Evolutionary conservation across 2,113 vertebrate species (phyloP), one percentile per base, ranked within the genome.

Genomic region (Candoia aspera): DNA sequence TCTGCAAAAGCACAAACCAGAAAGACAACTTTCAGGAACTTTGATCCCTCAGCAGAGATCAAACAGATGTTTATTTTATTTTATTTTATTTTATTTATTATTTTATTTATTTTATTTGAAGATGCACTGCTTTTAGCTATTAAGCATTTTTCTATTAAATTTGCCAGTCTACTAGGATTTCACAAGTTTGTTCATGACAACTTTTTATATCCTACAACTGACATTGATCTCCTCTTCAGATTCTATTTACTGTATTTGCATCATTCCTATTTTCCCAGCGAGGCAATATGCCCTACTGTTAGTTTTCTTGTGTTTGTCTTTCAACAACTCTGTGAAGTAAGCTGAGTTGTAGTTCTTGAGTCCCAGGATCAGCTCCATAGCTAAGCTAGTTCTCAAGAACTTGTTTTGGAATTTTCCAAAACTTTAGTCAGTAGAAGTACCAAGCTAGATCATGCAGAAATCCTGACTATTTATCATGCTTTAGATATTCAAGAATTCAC

Each of bases 1-100:
- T 11, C 60, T 88, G 73, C 37, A 64, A 90, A 91, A 94, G 8
- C 12, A 79, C 73, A 42, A 79, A 42, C 73, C 73, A 79, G 46
- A 84, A 94, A 0, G 24, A 88, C 64, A 94, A 91, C 46, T 62
- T 94, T 55, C 79, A 92, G 88, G 68, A 4, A 23, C 79, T 92
- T 84, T 59, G 68, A 9, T 29, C 49, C 60, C 84, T 87, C 54
- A 91, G 37, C 11, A 88, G 1, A 68, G 2, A 12, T 85, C 55
- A 89, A 0, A 2, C 37, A 89, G 33, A 0, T 37, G 90, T n/a
- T n/a, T n/a, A 4, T 79, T 92, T 87, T 90, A 3, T 64, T 46
- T 84, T 42, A 4, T 49, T 49, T 64, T 89, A 64, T 53, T 62
- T 46, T 79, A n/a, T n/a, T n/a, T n/a, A n/a, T 84, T 42, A 4